Base-by-base conservation (phyloP, 1,140 invertebrate species). In the Sminthurides bifidus region DNA sequence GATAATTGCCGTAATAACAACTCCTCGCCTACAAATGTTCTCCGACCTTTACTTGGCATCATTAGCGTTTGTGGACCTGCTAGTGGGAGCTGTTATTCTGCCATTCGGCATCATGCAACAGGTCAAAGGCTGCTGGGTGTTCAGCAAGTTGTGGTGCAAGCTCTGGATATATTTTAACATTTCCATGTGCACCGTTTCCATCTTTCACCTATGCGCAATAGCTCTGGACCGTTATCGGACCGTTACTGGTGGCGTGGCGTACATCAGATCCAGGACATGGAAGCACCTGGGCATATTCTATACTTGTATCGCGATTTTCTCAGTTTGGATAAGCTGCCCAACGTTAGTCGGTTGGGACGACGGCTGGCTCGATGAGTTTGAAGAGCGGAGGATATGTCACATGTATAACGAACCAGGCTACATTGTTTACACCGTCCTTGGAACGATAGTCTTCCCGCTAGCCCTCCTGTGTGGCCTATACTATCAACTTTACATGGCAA, bases 181-280 rank as follows among this genome's bases (percentile, higher is more conserved):
- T 15, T 12, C 38, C 4, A 23, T 57, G 4, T 57, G 55, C 29
- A 51, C 40, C 0, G 15, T 92, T 1, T 96, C 92, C 38, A 97
- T 97, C 66, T 74, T 98, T 31, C 96, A 97, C 71, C 74, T 97
- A 44, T 50, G 48, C 26, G 75, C 76, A 3, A 80, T 81, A 56
- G 76, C 78, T 1, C 59, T 79, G 4, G 74, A 75, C 52, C 46
- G 68, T 5, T 71, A 72, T 52, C 59, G 67, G 69, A 78, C 79
- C 23, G 79, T 81, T 12, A 77, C 75, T n/a, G 77, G 79, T 58
- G 79, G 79, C 1, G 72, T 81, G 21, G 72, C 74, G 23, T 80
- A 81, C 64, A 74, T 75, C 1, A 73, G 73, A 52, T 54, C 75
- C 77, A 3, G 60, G 78, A 17, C 89, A 74, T 74, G 58, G 68